A percentile compares a stretch with the other conserved stretches of the same genome.
phyloP scores from a whole-genome alignment of 2,888 invertebrate genomes.

The Pandemis heparana region DNA sequence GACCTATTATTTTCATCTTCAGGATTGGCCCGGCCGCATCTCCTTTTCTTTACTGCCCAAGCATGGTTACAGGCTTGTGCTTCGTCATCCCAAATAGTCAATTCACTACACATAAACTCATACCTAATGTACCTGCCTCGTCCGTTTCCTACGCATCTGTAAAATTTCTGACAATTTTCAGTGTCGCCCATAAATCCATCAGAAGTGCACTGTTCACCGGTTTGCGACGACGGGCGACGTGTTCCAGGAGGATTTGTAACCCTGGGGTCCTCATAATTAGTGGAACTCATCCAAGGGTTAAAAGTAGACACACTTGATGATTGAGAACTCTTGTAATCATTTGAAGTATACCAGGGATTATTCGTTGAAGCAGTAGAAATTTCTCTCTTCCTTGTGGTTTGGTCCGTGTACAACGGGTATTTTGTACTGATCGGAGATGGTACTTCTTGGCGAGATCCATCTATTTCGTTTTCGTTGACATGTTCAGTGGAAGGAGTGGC shows the following conservation, averaged over 20 bases:
- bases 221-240: conserved; percentile 43
- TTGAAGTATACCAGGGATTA: conserved; percentile 32
- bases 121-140: conserved; percentile 87
- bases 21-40: conserved; percentile 63
- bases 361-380: conserved; percentile 8
- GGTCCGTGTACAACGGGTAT: conserved; percentile 50
- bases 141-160: conserved; percentile 90
- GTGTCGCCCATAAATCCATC: conserved; percentile 91
- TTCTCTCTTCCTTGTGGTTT: conserved; percentile 33
- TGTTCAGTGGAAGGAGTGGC: conserved; percentile 44
- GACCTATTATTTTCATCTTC: conserved; percentile 41
- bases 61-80: conserved; percentile 90
- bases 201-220: conserved; percentile 77
- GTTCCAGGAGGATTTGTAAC: conserved; percentile 30
- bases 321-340: conserved; percentile 40
- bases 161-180: conserved; percentile 91
- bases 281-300: conserved; percentile 44
- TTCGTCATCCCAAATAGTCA: conserved; percentile 92
- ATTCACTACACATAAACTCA: conserved; percentile 90
- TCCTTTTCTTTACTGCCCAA: conserved; percentile 83
- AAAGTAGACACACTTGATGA: conserved; percentile 34
- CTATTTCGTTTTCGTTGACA: conserved; percentile 79
- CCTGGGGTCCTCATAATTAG: conserved; percentile 27
- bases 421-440: conserved; percentile 68
- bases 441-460: conserved; percentile 60